phyloP scores from a whole-genome alignment of 2,797 vertebrate species.

The Agapornis canus region DNA sequence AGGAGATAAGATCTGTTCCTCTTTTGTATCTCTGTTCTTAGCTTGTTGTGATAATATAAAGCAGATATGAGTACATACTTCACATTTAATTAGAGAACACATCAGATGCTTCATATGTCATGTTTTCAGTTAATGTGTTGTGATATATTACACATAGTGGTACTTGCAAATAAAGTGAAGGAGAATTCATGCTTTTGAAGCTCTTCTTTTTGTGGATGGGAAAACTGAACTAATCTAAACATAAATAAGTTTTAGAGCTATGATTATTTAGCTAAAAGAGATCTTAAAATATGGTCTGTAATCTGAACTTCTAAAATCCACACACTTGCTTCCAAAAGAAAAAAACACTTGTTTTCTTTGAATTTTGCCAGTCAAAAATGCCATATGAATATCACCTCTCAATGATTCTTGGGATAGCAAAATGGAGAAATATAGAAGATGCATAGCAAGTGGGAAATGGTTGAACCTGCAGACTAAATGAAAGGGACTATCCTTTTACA shows the following conservation, averaged over 20 bases:
- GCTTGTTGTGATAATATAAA: neutral
- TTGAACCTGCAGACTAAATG: neutral
- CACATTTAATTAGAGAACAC: neutral
- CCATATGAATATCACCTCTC: neutral
- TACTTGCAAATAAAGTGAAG: neutral
- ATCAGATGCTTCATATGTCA: neutral
- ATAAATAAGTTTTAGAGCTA: neutral
- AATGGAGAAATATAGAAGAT: neutral
- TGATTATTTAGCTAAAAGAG: neutral
- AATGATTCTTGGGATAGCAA: rapidly evolving
- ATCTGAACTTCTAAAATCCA: neutral
- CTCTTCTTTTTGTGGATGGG: neutral
- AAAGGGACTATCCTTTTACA: neutral
- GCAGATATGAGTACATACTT: neutral
- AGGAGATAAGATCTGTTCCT: neutral
- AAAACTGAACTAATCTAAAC: neutral
- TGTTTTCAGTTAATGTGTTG: neutral
- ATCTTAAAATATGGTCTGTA: neutral
- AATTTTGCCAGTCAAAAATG: neutral
- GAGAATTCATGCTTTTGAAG: neutral
- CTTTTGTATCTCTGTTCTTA: neutral
- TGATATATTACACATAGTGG: neutral
- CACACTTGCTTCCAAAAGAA: neutral
- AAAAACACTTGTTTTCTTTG: neutral
- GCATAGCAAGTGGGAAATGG: neutral